Percentiles rank a stretch among this genome's conserved stretches.
These are phyloP conservation scores for Hylyphantes graminicola DNA, from an alignment of 1,140 invertebrate species.

Conservation along the genomic window DNA sequence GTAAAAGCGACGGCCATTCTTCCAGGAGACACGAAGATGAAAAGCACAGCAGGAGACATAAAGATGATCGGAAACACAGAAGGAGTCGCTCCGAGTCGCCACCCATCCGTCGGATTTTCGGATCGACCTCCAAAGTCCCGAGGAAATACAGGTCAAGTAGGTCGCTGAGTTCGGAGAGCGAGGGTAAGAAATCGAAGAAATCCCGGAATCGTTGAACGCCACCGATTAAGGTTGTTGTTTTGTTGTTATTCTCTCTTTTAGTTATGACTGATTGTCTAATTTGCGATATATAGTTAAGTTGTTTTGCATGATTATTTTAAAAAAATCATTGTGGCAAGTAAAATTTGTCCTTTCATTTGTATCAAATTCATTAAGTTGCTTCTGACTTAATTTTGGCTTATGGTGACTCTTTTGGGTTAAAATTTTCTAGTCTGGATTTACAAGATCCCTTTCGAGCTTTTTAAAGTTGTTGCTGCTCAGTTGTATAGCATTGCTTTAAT, in stretches of 20 bases:
- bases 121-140: conserved; percentile 13
- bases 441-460: no score
- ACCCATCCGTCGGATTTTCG: conserved; percentile 1
- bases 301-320: not conserved
- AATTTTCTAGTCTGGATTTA: no score
- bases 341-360: no score
- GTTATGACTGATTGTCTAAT: not conserved
- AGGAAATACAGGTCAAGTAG: conserved; percentile 41
- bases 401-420: no score
- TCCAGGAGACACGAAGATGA: not conserved
- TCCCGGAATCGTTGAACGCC: conserved; percentile 25
- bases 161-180: conserved; percentile 45
- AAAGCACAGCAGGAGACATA: conserved; percentile 9
- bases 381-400: no score
- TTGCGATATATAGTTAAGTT: not conserved
- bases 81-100: not conserved
- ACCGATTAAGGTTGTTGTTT: conserved; percentile 25
- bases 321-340: no score
- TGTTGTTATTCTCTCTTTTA: not conserved
- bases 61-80: not conserved
- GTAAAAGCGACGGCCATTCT: conserved; percentile 1
- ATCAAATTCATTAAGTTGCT: no score
- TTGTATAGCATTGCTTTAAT: no score
- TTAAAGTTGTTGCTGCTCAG: no score
- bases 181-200: conserved; percentile 53